Base-by-base conservation (phyloP, 2,113 vertebrate species). In the Nerophis lumbriciformis region DNA sequence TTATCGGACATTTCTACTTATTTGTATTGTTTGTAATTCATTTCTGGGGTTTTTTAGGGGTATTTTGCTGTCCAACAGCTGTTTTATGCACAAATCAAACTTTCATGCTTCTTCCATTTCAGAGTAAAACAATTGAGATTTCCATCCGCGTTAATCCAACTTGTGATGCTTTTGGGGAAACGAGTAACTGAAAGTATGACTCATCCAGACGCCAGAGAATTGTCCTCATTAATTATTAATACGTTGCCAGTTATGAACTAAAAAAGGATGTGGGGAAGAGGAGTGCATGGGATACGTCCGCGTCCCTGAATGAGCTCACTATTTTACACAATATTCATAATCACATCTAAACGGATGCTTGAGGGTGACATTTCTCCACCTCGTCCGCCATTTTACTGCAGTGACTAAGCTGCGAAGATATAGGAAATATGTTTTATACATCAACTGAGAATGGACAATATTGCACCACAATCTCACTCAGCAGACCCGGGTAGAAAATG, bases 221-320 rank as follows among this genome's bases (percentile, higher is more conserved):
- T 71, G 74, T 84, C 79, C 77, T 81, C 67, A 77, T 85, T 82
- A 86, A 82, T 81, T 77, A 83, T 83, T 66, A 79, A 88, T 72
- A 78, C 66, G 60, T 66, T 71, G 77, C 66, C 68, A 73, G 78
- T 80, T 79, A 77, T 72, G 76, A 75, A 82, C 79, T 79, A 79
- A 79, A 83, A 81, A 69, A 50, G 71, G 65, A 62, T 15, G 59
- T 53, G 58, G 28, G 6, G 16, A 48, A 54, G 54, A 50, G 37
- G 28, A 53, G 44, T 42, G 64, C 75, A 66, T 73, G 50, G 63
- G 75, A 81, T 75, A 76, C 28, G 60, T 73, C 60, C 69, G 53
- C 54, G 59, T 59, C 53, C 59, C 55, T 48, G 37, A 59, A 62
- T 42, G 5, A 48, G 21, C 53, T 19, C 21, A 48, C 15, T 58